Evolutionary conservation across 2,797 vertebrate genomes (phyloP).

Genomic region (Sebastes iracundus): DNA sequence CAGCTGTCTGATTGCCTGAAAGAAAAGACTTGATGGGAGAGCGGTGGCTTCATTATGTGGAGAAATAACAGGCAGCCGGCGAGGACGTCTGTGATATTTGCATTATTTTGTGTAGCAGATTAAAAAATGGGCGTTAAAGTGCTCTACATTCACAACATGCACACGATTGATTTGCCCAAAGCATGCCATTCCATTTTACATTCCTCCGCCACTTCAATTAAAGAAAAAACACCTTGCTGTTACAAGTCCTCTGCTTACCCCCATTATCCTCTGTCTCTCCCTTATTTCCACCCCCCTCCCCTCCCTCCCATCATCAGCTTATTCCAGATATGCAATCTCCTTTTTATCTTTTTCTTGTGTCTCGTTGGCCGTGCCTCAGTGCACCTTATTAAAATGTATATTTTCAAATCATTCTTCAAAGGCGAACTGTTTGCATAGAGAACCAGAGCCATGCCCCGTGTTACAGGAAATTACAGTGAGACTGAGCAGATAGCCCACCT

Average conservation of each 20-base stretch:
- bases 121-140: constrained; percentile 57
- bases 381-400: constrained; percentile 80
- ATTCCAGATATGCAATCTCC: constrained; percentile 73
- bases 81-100: constrained; percentile 49
- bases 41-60: constrained; percentile 56
- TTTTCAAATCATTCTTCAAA: constrained; percentile 78
- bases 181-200: constrained; percentile 71
- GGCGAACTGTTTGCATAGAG: constrained; percentile 60
- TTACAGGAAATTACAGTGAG: constrained; percentile 77
- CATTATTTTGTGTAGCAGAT: constrained; percentile 66
- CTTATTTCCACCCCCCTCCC: constrained; percentile 11
- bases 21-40: constrained; percentile 54
- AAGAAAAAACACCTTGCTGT: constrained; percentile 71
- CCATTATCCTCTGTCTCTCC: constrained; percentile 40
- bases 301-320: constrained; percentile 52
- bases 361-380: constrained; percentile 55
- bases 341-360: constrained; percentile 63
- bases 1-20: constrained; percentile 52
- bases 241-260: constrained; percentile 51
- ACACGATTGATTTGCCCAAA: constrained; percentile 65
- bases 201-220: constrained; percentile 72
- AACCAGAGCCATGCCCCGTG: constrained; percentile 46
- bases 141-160: constrained; percentile 69
- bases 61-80: constrained; percentile 46
- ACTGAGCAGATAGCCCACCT: constrained; percentile 45